Base-by-base conservation (phyloP, 2,797 vertebrate species). In the Toxotes lorentzi region DNA sequence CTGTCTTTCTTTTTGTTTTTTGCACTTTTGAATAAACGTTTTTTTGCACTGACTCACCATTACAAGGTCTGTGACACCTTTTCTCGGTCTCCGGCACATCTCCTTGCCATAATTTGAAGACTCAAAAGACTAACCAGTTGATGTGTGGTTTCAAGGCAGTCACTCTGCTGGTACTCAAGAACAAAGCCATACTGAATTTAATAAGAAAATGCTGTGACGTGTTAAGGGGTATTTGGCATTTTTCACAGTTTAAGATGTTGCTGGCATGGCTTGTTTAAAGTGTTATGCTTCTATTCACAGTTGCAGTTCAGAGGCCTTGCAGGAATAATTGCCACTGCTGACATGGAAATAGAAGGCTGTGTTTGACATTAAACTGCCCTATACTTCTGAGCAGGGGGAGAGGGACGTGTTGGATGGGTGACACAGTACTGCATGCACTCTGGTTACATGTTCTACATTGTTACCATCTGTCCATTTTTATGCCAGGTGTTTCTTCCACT, bases 251-350 rank as follows among this genome's bases (percentile, higher is more conserved):
- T 65, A 5, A 54, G 57, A 8, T 45, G 75, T 41, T 54, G 43
- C 59, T 41, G 17, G 6, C 9, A 61, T 50, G 16, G 35, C 45
- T 71, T 73, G 40, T 48, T 76, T 71, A 24, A 83, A 77, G 64
- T 72, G 71, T 48, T 60, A 32, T 41, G 53, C 45, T 24, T 69
- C 60, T 4, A 19, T 72, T 47, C 50, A 8, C 38, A 73, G 58
- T 51, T 34, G 34, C 34, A 53, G 30, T 35, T 73, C 53, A 73
- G 57, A 19, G 27, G 13, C n/a, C 71, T 65, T 65, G 1, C 24
- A 48, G 65, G 45, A 56, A 23, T 51, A 81, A 35, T 65, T 75
- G 40, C 23, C 14, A 1, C 56, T 47, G 58, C 48, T 78, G 58
- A 73, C 62, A 74, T 45, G 27, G 35, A 66, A 58, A 57, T 66